Percentiles rank a stretch among this genome's conserved stretches.
These are phyloP conservation scores for Paraescarpia echinospica DNA, from an alignment of 1,140 invertebrate species.

Conservation along the genomic window DNA sequence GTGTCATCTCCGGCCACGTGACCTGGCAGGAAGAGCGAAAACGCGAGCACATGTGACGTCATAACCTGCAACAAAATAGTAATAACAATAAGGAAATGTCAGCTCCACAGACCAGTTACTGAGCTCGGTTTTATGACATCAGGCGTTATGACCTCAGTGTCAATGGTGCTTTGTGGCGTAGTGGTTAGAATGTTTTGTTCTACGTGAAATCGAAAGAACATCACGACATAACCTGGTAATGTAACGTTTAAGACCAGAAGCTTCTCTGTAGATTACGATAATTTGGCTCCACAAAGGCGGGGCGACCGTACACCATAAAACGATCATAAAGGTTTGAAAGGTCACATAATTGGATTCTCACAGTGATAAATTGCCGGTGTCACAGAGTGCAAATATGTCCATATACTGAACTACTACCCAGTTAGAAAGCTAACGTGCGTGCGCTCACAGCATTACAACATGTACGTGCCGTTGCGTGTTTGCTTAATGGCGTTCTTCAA, in stretches of 20 bases:
- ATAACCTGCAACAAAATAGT: neutral
- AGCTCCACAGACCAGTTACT: no score
- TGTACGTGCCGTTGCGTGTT: neutral
- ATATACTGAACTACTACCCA: neutral
- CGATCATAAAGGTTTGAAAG: neutral
- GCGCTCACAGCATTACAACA: neutral
- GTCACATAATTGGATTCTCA: neutral
- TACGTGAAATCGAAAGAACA: no score
- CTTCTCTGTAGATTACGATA: neutral
- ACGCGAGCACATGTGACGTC: neutral
- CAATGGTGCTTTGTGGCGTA: no score
- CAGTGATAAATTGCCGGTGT: neutral
- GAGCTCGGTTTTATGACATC: no score
- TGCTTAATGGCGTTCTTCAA: neutral
- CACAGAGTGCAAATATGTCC: neutral
- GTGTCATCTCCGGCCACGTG: neutral
- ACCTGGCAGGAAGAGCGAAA: neutral
- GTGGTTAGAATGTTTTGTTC: no score
- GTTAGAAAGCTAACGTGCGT: neutral
- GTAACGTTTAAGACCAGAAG: neutral
- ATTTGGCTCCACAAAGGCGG: neutral
- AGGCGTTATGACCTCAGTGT: no score
- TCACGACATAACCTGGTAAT: no score
- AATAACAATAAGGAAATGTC: no score
- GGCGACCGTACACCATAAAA: neutral